Evolutionary conservation across 2,888 invertebrate species (phyloP).

Genomic region (Diaphora mendica): DNA sequence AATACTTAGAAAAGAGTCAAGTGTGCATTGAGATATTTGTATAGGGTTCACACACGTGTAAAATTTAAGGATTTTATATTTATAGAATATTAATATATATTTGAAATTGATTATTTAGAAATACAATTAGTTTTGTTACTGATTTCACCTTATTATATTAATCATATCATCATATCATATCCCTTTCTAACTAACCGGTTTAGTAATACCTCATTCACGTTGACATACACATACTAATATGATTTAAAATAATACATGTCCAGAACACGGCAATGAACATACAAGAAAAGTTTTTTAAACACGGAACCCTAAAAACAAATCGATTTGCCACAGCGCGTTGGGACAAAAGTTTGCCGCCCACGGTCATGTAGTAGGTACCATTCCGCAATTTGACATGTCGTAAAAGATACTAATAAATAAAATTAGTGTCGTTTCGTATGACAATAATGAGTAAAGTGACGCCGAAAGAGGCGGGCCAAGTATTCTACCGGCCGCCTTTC

Average conservation of each 20-base stretch:
- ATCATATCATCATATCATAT: background rate
- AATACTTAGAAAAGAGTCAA: background rate
- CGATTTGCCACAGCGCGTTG: slow-evolving; percentile 65
- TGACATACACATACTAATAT: slow-evolving; percentile 10
- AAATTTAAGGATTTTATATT: background rate
- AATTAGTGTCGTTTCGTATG: slow-evolving; percentile 72
- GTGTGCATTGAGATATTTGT: background rate
- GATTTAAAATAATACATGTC: slow-evolving; percentile 18
- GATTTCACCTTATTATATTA: background rate
- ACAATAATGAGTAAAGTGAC: slow-evolving; percentile 64
- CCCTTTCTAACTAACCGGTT: background rate
- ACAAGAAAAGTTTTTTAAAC: slow-evolving; percentile 13
- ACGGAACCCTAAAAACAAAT: slow-evolving; percentile 63
- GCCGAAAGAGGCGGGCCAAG: slow-evolving; percentile 63
- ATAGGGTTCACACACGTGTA: background rate
- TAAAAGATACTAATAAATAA: slow-evolving; percentile 83
- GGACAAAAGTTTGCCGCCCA: slow-evolving; percentile 68
- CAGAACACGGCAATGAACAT: slow-evolving; percentile 17
- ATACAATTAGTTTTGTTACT: background rate
- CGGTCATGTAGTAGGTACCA: slow-evolving; percentile 54
- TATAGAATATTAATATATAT: background rate
- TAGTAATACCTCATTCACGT: background rate
- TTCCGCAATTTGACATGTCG: slow-evolving; percentile 75
- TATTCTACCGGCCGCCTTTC: slow-evolving; percentile 21
- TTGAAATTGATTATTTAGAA: background rate